Evolutionary conservation across 2,888 invertebrate species (phyloP).

Genomic region (Mesoligia furuncula): DNA sequence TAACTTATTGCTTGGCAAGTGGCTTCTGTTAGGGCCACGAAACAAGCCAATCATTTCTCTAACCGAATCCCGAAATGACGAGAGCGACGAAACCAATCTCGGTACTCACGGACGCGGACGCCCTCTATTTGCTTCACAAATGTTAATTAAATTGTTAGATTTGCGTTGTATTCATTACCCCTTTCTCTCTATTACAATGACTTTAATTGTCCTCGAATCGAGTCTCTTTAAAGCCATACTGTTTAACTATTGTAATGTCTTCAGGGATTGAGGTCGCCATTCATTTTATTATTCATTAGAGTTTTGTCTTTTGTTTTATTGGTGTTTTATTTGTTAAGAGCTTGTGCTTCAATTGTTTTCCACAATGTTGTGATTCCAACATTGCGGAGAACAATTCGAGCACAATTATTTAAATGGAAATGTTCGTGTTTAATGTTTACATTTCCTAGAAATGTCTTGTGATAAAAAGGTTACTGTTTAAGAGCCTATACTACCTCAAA

Average conservation of each 20-base stretch:
- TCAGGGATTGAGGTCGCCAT: slow-evolving; percentile 37
- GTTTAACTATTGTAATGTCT: slow-evolving; percentile 57
- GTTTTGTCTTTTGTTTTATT: slow-evolving; percentile 51
- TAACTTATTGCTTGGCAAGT: slow-evolving; percentile 52
- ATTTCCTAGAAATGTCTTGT: slow-evolving; percentile 15
- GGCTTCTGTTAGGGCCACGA: slow-evolving; percentile 36
- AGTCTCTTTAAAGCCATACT: slow-evolving; percentile 38
- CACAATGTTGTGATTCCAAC: background rate
- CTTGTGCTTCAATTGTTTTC: slow-evolving; percentile 33
- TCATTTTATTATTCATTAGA: slow-evolving; percentile 47
- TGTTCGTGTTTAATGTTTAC: slow-evolving; percentile 3
- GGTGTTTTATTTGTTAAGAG: slow-evolving; percentile 43
- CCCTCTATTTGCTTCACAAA: slow-evolving; percentile 54
- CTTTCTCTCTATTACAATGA: slow-evolving; percentile 52
- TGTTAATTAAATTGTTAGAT: slow-evolving; percentile 63
- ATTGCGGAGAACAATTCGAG: background rate
- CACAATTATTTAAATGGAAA: slow-evolving; percentile 28
- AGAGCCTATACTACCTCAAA: too few relatives aligned
- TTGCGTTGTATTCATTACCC: slow-evolving; percentile 62
- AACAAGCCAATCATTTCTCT: slow-evolving; percentile 35
- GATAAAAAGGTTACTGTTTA: slow-evolving; percentile 4
- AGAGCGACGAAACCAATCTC: slow-evolving; percentile 49
- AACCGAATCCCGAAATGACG: slow-evolving; percentile 35
- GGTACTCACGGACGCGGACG: slow-evolving; percentile 39
- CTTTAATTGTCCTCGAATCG: slow-evolving; percentile 56